Percentiles rank a stretch among this genome's conserved stretches.
These are phyloP conservation scores for Cuniculus paca DNA, from an alignment of 2,797 vertebrate genomes.

Conservation along the genomic window DNA sequence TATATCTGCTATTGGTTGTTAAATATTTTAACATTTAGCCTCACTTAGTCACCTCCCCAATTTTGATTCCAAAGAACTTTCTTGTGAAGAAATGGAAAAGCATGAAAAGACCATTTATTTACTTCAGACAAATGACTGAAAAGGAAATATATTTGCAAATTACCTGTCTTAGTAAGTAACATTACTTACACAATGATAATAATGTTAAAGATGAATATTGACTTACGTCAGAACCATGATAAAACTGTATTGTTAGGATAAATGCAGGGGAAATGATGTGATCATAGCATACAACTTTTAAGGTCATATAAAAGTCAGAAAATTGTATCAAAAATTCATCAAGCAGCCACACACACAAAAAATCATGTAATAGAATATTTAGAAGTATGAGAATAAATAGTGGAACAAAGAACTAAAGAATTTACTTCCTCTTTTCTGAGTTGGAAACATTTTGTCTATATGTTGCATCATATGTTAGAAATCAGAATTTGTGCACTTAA, in stretches of 20 bases:
- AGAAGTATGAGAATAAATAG: neutral
- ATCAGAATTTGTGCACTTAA: neutral
- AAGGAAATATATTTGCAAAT: neutral
- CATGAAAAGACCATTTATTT: neutral
- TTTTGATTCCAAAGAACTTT: slow-evolving; percentile 42
- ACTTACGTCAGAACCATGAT: neutral
- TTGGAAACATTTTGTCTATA: neutral
- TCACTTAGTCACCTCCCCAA: neutral
- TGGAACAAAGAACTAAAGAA: neutral
- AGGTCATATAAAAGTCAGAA: neutral
- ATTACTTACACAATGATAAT: neutral
- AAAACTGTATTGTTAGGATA: neutral
- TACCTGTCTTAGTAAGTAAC: neutral
- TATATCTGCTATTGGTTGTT: neutral
- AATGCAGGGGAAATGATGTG: neutral
- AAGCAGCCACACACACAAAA: neutral
- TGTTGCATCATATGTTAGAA: neutral
- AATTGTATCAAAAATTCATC: neutral
- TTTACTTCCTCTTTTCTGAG: slow-evolving; percentile 7
- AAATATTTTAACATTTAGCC: slow-evolving; percentile 31
- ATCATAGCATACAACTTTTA: neutral
- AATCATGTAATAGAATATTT: neutral
- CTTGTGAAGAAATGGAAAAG: neutral
- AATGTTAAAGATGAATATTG: neutral
- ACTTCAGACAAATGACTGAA: neutral